Evolutionary conservation across 2,113 vertebrate species (phyloP).

Genomic region (Camelus bactrianus): DNA sequence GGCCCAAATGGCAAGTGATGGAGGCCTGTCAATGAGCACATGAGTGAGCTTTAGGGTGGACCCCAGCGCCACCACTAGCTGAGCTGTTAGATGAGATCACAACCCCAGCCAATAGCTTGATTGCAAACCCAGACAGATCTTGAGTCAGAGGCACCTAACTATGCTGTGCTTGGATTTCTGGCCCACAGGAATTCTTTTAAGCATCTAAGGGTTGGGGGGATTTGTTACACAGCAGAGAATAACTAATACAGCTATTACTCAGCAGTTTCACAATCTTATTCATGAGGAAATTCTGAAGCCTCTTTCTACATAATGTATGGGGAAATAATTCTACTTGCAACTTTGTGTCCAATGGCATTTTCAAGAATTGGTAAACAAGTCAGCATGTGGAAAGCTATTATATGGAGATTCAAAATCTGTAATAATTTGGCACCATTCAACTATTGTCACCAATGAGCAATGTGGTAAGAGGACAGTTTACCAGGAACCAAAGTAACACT

Average conservation of each 20-base stretch:
- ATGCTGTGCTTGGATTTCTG: not conserved
- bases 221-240: not conserved
- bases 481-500: not conserved
- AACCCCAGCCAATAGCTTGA: not conserved
- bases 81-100: not conserved
- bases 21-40: not conserved
- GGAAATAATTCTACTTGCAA: not conserved
- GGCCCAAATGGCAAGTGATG: not conserved
- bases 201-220: not conserved
- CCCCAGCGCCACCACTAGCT: too few relatives aligned
- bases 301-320: not conserved
- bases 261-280: not conserved
- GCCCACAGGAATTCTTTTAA: not conserved
- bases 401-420: not conserved
- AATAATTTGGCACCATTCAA: not conserved
- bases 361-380: not conserved
- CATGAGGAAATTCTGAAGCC: conserved; percentile 33
- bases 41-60: not conserved
- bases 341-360: not conserved
- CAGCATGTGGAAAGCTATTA: not conserved
- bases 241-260: not conserved
- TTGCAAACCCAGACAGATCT: not conserved
- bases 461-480: not conserved
- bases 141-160: not conserved
- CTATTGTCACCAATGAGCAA: not conserved